These are phyloP conservation scores for Halcyon senegalensis DNA, from an alignment of 2,113 vertebrate genomes.

Conservation along the genomic window DNA sequence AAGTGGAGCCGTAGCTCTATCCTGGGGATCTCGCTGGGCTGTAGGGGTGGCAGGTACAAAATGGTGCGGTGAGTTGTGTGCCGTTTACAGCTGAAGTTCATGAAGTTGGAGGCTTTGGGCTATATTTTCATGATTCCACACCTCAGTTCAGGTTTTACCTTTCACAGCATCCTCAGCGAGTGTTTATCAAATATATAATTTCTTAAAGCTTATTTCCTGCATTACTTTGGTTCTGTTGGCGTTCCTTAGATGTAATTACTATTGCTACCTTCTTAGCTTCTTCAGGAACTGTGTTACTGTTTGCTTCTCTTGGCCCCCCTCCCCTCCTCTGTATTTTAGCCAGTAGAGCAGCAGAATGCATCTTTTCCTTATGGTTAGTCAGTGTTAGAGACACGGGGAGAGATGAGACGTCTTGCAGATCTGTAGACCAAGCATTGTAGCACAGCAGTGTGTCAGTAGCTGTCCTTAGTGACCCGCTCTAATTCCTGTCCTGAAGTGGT, in stretches of 20 bases:
- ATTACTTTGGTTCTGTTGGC: not conserved
- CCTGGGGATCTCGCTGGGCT: not conserved
- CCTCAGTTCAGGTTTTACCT: not conserved
- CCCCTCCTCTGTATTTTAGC: not conserved
- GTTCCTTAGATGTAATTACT: not conserved
- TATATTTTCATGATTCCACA: not conserved
- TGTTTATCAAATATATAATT: rapidly evolving
- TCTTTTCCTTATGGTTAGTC: not conserved
- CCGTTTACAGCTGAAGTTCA: not conserved
- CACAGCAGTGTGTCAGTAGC: not conserved
- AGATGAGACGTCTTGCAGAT: not conserved
- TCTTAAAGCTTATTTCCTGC: not conserved
- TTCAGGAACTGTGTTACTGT: not conserved
- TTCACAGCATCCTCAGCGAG: not conserved
- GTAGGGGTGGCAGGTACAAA: not conserved
- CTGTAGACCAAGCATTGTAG: not conserved
- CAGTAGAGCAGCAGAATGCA: not conserved
- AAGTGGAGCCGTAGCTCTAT: not conserved
- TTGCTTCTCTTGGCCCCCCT: not conserved
- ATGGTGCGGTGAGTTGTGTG: rapidly evolving
- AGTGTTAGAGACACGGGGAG: not conserved
- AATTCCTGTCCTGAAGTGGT: not conserved
- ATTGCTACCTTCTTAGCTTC: not conserved
- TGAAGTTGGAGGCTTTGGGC: not conserved
- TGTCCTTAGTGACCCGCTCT: not conserved